Base-by-base conservation (phyloP, 2,888 invertebrate genomes). In the Drosophila anomalipes region DNA sequence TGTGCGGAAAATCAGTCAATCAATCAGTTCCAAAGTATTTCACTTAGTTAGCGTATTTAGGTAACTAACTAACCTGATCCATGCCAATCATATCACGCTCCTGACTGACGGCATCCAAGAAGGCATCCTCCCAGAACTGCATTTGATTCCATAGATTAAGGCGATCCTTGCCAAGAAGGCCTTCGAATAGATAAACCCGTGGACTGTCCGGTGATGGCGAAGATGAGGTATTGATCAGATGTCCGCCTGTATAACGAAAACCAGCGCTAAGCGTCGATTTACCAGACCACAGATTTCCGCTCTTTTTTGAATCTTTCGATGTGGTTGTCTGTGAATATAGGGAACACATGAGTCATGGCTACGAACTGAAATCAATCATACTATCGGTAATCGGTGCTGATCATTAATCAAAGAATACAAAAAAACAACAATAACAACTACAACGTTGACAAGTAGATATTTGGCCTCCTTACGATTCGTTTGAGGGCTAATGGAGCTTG, bases 101-200 rank as follows among this genome's bases (percentile, higher is more conserved):
- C 93, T 99, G 99, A 10, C 96, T 95, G 2, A 99, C 99, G 0
- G 99, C 99, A 94, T 99, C 99, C 66, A 99, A 94, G 92, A 99
- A 99, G 0, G 98, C 97, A 93, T 99, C 99, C 93, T 99, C 99
- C 99, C 99, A 99, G 94, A 99, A 99, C 92, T 98, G 98, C 97
- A 98, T 98, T 94, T 99, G 98, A 94, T 99, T 99, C 99, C 99
- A 99, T 37, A 99, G 94, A 66, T 96, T 95, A 3, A 97, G 96
- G 81, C 98, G 90, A 83, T 93, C 93, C 72, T 94, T 94, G 91
- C 96, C 96, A 79, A 96, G 93, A 62, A 96, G 94, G 91, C 98
- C 98, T 94, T 99, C 98, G 92, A 98, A 99, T 12, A 99, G 94
- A 92, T 99, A 99, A 0, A 97, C 97, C 77, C 98, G 95, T 1